Evolutionary conservation across 2,113 vertebrate species (phyloP), one percentile per base, ranked within the genome.

Genomic region (Trichomycterus rosablanca): DNA sequence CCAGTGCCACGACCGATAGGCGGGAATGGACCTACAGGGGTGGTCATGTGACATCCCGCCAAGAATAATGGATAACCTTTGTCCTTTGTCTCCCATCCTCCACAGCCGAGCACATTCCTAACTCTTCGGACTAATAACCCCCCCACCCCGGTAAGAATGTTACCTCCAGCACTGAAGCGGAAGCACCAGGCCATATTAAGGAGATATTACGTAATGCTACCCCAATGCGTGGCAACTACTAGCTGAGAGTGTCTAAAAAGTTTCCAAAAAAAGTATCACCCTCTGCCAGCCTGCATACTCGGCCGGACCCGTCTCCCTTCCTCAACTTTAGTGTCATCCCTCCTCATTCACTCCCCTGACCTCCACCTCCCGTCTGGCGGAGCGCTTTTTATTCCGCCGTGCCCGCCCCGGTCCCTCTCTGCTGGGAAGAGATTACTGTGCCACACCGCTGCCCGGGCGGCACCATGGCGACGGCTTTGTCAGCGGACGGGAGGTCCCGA

Each of bases 401-500:
- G 42, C 22, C 16, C 37, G 16, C 56, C 32, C 26, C 20, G 46
- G 7, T 8, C 18, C 19, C 32, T 18, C 51, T 58, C 68, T 28
- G 20, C 54, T 52, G 46, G 59, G 51, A 18, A 61, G 48, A 68
- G 63, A 73, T 61, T 59, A 72, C 69, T 63, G 66, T 60, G 43
- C 51, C 9, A 58, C 59, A 65, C 55, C 39, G 60, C 45, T 53
- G 46, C 64, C 50, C 58, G 74, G 28, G 3, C 4, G 39, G 69
- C 51, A 69, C 79, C 70, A 83, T 80, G 76, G 63, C 71, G 77
- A 81, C 73, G 35, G 66, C 70, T 76, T 70, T 71, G 67, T 77
- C 70, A 76, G 68, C 57, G 58, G n/a, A 53, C 7, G 16, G 73
- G 70, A 77, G 76, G 73, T 76, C 60, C 49, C 15, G 18, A 52